These are phyloP conservation scores for Helogale parvula DNA, from an alignment of 2,113 vertebrate genomes.

Conservation along the genomic window DNA sequence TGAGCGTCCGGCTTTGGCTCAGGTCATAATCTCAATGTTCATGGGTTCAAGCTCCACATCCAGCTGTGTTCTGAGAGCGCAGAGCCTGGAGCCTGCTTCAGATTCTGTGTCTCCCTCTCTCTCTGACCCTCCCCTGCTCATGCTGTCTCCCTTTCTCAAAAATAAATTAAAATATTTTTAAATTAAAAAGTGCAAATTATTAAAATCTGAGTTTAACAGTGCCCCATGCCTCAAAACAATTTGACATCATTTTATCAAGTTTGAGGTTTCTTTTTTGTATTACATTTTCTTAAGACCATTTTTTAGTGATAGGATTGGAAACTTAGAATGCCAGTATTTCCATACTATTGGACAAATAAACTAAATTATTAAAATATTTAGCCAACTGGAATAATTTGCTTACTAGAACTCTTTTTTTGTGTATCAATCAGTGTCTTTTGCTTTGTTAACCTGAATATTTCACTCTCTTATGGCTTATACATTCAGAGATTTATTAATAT, in stretches of 20 bases:
- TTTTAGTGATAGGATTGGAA: background rate
- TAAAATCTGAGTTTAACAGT: background rate
- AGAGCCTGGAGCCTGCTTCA: too few relatives aligned
- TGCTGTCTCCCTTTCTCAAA: too few relatives aligned
- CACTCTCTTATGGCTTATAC: background rate
- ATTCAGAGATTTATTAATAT: background rate
- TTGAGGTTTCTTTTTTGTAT: background rate
- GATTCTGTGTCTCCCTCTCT: too few relatives aligned
- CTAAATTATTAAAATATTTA: background rate
- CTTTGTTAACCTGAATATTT: conserved; percentile 19
- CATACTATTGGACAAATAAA: background rate
- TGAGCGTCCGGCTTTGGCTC: too few relatives aligned
- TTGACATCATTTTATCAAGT: background rate
- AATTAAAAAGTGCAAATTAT: background rate
- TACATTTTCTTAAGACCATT: background rate
- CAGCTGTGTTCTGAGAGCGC: too few relatives aligned
- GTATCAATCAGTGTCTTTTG: background rate
- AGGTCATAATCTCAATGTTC: too few relatives aligned
- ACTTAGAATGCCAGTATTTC: background rate
- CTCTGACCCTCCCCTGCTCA: too few relatives aligned
- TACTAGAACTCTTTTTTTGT: background rate
- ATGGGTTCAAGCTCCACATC: too few relatives aligned
- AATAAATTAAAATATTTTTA: too few relatives aligned
- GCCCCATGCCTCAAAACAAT: rapidly evolving
- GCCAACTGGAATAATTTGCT: background rate